A percentile compares a stretch with the other conserved stretches of the same genome.
Conservation (phyloP, 2,888 invertebrate species). For the Oasisia sp. region DNA sequence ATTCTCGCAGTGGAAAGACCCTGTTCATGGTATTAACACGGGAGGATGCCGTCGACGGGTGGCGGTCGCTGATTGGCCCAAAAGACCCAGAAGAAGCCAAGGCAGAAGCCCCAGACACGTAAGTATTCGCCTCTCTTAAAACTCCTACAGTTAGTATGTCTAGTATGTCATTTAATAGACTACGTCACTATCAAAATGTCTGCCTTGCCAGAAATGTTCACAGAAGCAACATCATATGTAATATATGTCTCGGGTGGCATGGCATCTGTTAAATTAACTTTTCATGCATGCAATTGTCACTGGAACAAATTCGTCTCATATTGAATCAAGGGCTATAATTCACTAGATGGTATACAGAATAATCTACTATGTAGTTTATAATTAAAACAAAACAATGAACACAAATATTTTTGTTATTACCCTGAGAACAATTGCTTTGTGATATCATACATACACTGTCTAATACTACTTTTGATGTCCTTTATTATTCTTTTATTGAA, state of each 20-base stretch:
- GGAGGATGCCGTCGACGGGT: constrained; percentile 62
- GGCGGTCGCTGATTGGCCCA: constrained; percentile 63
- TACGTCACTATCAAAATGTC: neutral
- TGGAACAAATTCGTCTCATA: no score
- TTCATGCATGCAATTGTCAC: no score
- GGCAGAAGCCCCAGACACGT: constrained; percentile 58
- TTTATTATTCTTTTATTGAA: neutral
- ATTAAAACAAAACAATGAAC: no score
- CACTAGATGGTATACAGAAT: no score
- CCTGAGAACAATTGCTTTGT: no score
- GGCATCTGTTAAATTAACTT: no score
- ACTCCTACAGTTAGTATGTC: neutral
- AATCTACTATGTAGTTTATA: no score
- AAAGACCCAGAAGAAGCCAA: constrained; percentile 59
- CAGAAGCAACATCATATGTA: neutral
- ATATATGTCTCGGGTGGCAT: neutral
- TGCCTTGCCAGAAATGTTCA: neutral
- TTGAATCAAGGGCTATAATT: no score
- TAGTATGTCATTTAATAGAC: neutral
- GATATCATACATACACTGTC: no score
- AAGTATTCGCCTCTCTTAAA: constrained; percentile 36
- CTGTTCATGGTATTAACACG: constrained; percentile 62
- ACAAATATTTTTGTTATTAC: no score
- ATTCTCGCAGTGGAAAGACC: constrained; percentile 57
- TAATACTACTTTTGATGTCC: no score